These are phyloP conservation scores for Epinephelus moara DNA, from an alignment of 2,113 vertebrate species.

Conservation along the genomic window DNA sequence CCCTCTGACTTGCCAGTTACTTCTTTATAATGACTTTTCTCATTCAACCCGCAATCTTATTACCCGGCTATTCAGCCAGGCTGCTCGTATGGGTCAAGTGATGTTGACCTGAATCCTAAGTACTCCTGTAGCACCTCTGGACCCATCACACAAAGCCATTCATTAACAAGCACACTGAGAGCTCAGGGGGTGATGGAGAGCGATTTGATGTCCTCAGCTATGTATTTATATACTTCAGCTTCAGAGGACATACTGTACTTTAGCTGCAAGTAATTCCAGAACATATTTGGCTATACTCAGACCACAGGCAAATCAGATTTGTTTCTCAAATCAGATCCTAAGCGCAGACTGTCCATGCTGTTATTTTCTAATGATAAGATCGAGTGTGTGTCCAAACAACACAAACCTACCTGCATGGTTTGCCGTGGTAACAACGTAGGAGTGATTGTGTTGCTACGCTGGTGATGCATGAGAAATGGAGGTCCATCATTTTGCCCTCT, in stretches of 20 bases:
- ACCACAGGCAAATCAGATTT: no score
- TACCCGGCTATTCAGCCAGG: conserved; percentile 53
- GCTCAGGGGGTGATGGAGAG: background rate
- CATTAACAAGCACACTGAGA: conserved; percentile 35
- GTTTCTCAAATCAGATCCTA: no score
- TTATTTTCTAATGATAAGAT: no score
- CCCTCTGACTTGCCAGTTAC: conserved; percentile 21
- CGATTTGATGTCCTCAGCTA: conserved; percentile 19
- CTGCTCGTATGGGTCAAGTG: conserved; percentile 59
- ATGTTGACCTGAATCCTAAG: conserved; percentile 72
- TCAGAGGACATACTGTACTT: background rate
- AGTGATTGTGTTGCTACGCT: no score
- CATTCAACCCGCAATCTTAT: conserved; percentile 57
- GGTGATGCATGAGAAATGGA: no score
- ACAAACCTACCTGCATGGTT: no score
- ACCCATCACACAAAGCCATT: conserved; percentile 48
- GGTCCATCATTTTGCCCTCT: no score
- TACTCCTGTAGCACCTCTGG: conserved; percentile 49
- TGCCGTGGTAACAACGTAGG: no score
- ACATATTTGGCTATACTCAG: background rate
- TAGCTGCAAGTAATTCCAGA: conserved; percentile 15
- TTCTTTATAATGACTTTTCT: conserved; percentile 58
- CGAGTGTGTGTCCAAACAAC: no score
- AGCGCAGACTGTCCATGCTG: no score
- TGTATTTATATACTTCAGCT: conserved; percentile 19